Base-by-base conservation (phyloP, 1,140 invertebrate genomes). In the Matsumurasca onukii region DNA sequence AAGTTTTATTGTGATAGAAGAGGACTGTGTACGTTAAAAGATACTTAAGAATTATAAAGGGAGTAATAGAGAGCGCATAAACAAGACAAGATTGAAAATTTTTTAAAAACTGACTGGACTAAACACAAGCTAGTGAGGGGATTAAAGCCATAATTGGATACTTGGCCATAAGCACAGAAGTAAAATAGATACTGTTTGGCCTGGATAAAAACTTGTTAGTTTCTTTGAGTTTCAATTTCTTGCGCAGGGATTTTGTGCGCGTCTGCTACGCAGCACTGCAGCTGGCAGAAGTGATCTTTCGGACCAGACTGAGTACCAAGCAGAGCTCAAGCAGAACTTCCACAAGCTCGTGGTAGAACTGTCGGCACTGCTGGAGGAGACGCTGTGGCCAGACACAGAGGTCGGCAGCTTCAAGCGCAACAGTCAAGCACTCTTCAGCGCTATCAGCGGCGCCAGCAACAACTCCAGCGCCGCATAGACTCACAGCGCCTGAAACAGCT, bases 241-340 rank as follows among this genome's bases (percentile, higher is more conserved):
- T n/a, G n/a, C 86, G 15, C 80, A 95, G 93, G 73, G 91, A 95
- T 74, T 97, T 97, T 81, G 85, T 95, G 34, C 87, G 89, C 71
- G 88, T 95, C 52, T 97, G 93, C 78, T 90, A 93, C 73, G 88
- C 89, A 27, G 94, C 93, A 0, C 77, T 97, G 30, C 91, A 95
- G 77, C 84, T 96, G 61, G 97, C 81, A 90, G 88, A 90, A 73
- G 81, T 97, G 57, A 93, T 97, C 86, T 86, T 39, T 86, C 87
- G 3, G 93, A 97, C 79, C 94, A 96, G 77, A 85, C 89, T 27
- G 90, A 95, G 74, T 97, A 97, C 76, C 95, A 97, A 76, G 89
- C 93, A 75, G 90, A 90, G 0, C 79, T 97, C 5, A 87, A 89
- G 73, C 82, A 88, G 31, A 96, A 95, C 77, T 96, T 93, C 81